Conservation (phyloP, 2,888 invertebrate genomes). For the Agriotes lineatus region DNA sequence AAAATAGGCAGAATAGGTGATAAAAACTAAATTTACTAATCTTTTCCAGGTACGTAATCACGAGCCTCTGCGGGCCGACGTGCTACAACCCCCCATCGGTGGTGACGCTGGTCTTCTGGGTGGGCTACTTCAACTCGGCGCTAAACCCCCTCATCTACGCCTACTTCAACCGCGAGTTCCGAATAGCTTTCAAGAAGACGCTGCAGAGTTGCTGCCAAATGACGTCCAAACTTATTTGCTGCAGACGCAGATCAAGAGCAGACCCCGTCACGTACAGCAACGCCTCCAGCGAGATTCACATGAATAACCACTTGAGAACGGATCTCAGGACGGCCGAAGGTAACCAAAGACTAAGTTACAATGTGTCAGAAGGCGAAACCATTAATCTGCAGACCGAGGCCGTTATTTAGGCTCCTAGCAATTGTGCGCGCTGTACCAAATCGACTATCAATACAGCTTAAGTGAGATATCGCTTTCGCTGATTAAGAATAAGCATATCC, state of each 20-base stretch:
- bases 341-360: constrained; percentile 61
- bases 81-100: constrained; percentile 89
- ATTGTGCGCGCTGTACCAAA: constrained; percentile 23
- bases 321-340: constrained; percentile 55
- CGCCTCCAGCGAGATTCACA: constrained; percentile 84
- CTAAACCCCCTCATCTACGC: constrained; percentile 97
- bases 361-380: constrained; percentile 64
- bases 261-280: constrained; percentile 75
- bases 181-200: constrained; percentile 94
- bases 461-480: neutral
- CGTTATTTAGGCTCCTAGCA: constrained; percentile 57
- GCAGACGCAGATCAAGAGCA: constrained; percentile 66
- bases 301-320: constrained; percentile 71
- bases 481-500: constrained; percentile 6
- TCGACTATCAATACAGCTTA: neutral
- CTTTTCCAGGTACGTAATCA: constrained; percentile 84
- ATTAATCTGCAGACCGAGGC: constrained; percentile 64
- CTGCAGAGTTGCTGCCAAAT: constrained; percentile 80
- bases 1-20: neutral
- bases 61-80: constrained; percentile 78
- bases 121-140: constrained; percentile 97
- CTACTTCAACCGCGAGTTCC: constrained; percentile 96
- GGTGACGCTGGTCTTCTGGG: constrained; percentile 95
- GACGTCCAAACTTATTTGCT: constrained; percentile 58
- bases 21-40: constrained; percentile 21